These are phyloP conservation scores for Chrysolina oricalcia DNA, from an alignment of 2,888 invertebrate species.

Conservation along the genomic window DNA sequence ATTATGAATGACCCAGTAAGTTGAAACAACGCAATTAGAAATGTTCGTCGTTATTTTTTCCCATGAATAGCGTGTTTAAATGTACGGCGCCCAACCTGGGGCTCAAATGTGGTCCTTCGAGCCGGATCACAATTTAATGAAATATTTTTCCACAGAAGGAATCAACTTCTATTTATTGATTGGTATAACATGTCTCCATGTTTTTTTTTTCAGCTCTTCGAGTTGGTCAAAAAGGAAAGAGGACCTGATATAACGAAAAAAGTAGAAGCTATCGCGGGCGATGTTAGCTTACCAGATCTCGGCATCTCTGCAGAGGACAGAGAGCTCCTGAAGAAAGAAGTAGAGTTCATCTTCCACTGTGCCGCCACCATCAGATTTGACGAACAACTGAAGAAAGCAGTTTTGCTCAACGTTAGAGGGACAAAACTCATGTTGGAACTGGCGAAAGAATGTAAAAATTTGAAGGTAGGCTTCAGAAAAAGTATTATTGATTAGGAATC, in stretches of 20 bases:
- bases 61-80: no score
- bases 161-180: background rate
- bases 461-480: slow-evolving; percentile 75
- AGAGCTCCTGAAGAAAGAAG: slow-evolving; percentile 77
- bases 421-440: slow-evolving; percentile 90
- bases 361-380: slow-evolving; percentile 89
- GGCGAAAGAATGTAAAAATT: slow-evolving; percentile 83
- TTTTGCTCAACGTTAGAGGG: slow-evolving; percentile 93
- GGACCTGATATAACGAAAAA: slow-evolving; percentile 79
- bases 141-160: no score
- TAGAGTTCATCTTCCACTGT: slow-evolving; percentile 89
- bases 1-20: slow-evolving; percentile 88
- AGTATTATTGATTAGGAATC: no score
- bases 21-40: slow-evolving; percentile 48
- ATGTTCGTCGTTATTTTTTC: background rate
- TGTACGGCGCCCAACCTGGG: no score
- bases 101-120: no score
- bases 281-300: slow-evolving; percentile 79
- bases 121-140: no score
- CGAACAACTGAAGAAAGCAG: slow-evolving; percentile 90
- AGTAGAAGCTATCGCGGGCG: slow-evolving; percentile 83
- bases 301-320: slow-evolving; percentile 82
- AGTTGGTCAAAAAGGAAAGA: slow-evolving; percentile 78
- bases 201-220: slow-evolving; percentile 80
- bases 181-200: background rate